These are phyloP conservation scores for Equus przewalskii DNA, from an alignment of 2,113 vertebrate genomes.

Conservation along the genomic window DNA sequence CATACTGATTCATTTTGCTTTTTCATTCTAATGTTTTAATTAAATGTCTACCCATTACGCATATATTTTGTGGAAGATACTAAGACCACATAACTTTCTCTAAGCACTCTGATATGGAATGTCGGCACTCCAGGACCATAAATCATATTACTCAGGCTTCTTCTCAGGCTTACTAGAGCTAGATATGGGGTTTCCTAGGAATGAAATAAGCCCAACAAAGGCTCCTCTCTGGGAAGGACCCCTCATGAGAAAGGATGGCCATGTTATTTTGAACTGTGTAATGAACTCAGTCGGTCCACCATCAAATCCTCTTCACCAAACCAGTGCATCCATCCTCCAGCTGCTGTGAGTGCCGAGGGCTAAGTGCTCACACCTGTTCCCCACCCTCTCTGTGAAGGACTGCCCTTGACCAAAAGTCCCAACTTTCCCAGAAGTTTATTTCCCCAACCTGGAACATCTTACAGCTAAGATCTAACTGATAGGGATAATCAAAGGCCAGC, in stretches of 20 bases:
- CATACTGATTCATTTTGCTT: constrained; percentile 20
- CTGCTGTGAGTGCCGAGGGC: background rate
- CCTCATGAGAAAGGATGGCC: background rate
- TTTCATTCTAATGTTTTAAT: constrained; percentile 42
- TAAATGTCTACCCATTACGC: background rate
- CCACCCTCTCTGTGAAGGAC: background rate
- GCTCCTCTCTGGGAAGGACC: background rate
- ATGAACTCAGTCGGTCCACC: background rate
- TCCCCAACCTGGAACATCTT: background rate
- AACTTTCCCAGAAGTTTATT: background rate
- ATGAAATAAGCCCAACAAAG: background rate
- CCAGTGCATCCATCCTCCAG: background rate
- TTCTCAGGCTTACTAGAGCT: background rate
- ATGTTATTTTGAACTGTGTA: background rate
- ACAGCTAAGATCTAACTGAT: background rate
- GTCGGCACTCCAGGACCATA: background rate
- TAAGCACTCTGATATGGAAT: background rate
- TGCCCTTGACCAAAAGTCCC: background rate
- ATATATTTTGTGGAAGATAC: background rate
- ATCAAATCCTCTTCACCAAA: background rate
- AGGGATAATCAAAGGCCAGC: background rate
- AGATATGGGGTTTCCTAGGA: background rate
- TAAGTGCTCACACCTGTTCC: background rate
- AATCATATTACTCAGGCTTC: background rate
- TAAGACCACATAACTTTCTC: background rate